A percentile compares a stretch with the other conserved stretches of the same genome.
phyloP scores from a whole-genome alignment of 2,113 vertebrate genomes.

The Zosterops pallidus region DNA sequence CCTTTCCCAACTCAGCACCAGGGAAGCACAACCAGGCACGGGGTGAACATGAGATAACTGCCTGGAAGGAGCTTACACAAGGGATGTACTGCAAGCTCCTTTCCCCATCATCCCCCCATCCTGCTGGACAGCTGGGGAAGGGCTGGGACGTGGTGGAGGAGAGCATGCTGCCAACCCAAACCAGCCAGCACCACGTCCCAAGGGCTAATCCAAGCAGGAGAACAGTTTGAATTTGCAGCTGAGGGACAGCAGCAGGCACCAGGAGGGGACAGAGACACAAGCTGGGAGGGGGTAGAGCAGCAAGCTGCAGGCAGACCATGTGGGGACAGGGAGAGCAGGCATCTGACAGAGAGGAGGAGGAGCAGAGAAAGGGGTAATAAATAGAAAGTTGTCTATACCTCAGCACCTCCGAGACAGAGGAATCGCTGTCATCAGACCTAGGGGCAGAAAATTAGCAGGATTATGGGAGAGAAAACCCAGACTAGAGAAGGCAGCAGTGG shows the following conservation, averaged over 20 bases:
- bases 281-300: constrained; percentile 9
- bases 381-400: constrained; percentile 93
- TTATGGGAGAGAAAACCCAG: constrained; percentile 79
- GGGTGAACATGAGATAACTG: background rate
- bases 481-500: constrained; percentile 46
- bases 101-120: background rate
- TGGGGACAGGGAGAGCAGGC: constrained; percentile 4
- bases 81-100: background rate
- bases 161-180: constrained; percentile 15
- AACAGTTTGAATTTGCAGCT: background rate
- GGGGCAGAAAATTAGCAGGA: constrained; percentile 94
- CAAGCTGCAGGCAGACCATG: constrained; percentile 23
- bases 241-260: background rate
- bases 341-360: constrained; percentile 9
- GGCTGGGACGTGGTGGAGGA: background rate
- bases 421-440: constrained; percentile 99
- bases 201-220: background rate
- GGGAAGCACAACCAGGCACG: background rate
- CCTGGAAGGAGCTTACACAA: background rate
- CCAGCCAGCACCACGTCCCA: background rate
- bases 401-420: constrained; percentile 99
- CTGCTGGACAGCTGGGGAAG: background rate
- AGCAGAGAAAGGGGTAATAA: constrained; percentile 56
- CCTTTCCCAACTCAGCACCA: background rate
- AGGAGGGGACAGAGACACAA: background rate